Conservation (phyloP, 2,113 vertebrate genomes). For the Eubucco bourcierii region DNA sequence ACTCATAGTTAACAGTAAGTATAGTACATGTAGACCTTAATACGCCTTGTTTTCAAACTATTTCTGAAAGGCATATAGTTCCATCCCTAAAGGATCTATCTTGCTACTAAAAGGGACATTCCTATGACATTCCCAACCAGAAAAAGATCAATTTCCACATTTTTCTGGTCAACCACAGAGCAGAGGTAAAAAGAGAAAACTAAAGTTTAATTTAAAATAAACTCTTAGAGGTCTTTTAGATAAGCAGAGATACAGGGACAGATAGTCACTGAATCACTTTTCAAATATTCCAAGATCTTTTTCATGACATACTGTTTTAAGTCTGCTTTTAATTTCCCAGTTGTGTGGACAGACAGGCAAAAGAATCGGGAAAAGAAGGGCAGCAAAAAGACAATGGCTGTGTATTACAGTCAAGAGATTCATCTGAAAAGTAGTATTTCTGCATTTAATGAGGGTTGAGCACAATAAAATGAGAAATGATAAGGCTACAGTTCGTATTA, state of each 20-base stretch:
- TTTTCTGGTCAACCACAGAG: background rate
- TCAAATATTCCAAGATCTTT: background rate
- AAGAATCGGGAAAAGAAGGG: conserved; percentile 9
- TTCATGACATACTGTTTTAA: background rate
- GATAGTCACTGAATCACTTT: background rate
- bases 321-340: conserved; percentile 42
- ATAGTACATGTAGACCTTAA: background rate
- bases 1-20: background rate
- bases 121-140: background rate
- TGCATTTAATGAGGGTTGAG: background rate
- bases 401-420: background rate
- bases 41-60: background rate
- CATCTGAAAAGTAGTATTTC: conserved; percentile 5
- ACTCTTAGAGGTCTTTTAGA: background rate
- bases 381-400: background rate
- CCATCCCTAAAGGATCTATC: background rate
- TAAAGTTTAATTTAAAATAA: background rate
- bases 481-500: background rate
- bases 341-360: conserved; percentile 15
- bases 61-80: background rate
- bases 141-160: background rate
- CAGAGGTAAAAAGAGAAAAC: background rate
- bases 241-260: background rate
- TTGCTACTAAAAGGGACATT: background rate
- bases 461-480: background rate